Evolutionary conservation across 2,888 invertebrate species (phyloP), one percentile per base, ranked within the genome.

Genomic region (Scrobipalpa atriplicella): DNA sequence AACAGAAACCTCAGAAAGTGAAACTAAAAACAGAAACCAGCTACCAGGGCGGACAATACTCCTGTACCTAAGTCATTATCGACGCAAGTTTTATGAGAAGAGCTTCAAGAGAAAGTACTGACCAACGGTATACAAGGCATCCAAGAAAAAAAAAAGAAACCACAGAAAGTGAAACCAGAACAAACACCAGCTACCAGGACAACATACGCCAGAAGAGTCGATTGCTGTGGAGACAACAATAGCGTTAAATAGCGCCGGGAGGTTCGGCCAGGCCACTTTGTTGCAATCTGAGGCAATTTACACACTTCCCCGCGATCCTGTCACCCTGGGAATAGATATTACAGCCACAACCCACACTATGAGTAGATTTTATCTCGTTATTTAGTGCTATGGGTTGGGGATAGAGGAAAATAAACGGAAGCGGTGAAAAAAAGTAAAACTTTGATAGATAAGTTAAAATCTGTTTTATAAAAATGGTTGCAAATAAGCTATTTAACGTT

Each of bases 241-340:
- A 71, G 80, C 75, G 80, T 78, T 78, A 81, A 85, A 84, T 84
- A 80, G 83, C 79, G 75, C 75, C 76, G 70, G 75, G 81, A 78
- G 81, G 83, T 84, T 84, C 83, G 83, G 79, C 79, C 75, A 73
- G 69, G 74, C 79, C 84, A 83, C 83, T 87, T 84, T 81, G 82
- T 82, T 83, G 85, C 86, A 85, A 87, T 87, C 86, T 84, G 80
- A 71, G 75, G 70, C 79, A 81, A 83, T 85, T 83, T 81, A 74
- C 77, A 71, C 75, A 77, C 79, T 76, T 75, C 76, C 73, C 75
- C 70, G 70, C 72, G 72, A 72, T 75, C 73, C 71, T 73, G 73
- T 65, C 66, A 63, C 64, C 66, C 54, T 65, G 65, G 65, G 62
- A n/a, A 47, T 38, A 38, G 58, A 58, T 67, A 60, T 60, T 56